phyloP scores from a whole-genome alignment of 1,140 invertebrate genomes.

The Calephelis nemesis region DNA sequence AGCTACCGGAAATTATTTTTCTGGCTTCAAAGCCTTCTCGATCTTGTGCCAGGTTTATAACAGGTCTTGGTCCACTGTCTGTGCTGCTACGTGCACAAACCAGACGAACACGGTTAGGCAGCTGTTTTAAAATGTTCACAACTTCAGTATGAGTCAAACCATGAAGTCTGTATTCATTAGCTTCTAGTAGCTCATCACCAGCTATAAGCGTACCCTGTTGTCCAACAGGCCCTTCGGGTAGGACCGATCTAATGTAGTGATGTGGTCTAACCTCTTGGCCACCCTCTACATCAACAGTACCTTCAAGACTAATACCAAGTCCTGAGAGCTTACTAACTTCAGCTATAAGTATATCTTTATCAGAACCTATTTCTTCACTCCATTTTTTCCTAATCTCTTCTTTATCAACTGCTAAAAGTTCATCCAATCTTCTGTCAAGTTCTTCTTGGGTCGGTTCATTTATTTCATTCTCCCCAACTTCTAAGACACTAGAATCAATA shows the following conservation, averaged over 20 bases:
- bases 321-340: conserved; percentile 92
- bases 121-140: conserved; percentile 92
- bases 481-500: conserved; percentile 81
- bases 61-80: conserved; percentile 80
- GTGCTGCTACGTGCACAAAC: conserved; percentile 85
- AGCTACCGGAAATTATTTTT: conserved; percentile 87
- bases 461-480: conserved; percentile 65
- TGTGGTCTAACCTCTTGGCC: conserved; percentile 90
- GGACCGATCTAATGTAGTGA: conserved; percentile 92
- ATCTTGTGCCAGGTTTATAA: conserved; percentile 88
- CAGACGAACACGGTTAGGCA: conserved; percentile 90
- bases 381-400: conserved; percentile 84
- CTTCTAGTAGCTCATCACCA: conserved; percentile 94
- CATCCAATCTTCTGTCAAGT: conserved; percentile 80
- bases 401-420: conserved; percentile 76
- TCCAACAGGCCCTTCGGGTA: conserved; percentile 93
- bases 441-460: conserved; percentile 79
- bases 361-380: conserved; percentile 85
- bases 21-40: conserved; percentile 87
- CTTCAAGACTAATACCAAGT: conserved; percentile 94
- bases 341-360: conserved; percentile 88
- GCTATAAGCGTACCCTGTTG: conserved; percentile 87
- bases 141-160: conserved; percentile 94
- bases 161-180: conserved; percentile 92
- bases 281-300: conserved; percentile 93